Evolutionary conservation across 2,797 vertebrate species (phyloP).

Genomic region (Eulemur albifrons): DNA sequence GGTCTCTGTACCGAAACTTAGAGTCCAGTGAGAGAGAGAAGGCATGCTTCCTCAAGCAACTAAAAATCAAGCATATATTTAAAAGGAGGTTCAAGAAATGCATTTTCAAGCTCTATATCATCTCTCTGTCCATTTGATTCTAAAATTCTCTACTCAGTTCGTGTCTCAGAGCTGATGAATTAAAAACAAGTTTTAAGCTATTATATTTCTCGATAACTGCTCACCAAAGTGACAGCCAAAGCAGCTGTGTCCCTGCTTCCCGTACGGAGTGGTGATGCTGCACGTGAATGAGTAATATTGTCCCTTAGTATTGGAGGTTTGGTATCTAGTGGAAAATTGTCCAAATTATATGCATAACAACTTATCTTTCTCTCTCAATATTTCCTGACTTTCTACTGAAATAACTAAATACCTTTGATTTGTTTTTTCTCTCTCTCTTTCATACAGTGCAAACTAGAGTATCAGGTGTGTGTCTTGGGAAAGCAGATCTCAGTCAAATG

Average conservation of each 20-base stretch:
- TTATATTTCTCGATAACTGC: neutral
- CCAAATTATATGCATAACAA: neutral
- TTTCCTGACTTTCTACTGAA: neutral
- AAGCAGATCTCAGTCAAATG: conserved; percentile 95
- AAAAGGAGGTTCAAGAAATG: neutral
- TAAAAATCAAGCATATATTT: too few species aligned
- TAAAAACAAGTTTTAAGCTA: neutral
- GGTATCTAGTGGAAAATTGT: neutral
- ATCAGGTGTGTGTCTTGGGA: conserved; percentile 94
- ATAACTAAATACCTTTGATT: conserved; percentile 26
- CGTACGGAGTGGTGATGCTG: neutral
- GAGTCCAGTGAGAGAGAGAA: neutral
- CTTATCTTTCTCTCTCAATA: neutral
- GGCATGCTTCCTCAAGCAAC: neutral
- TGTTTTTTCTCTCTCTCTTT: conserved; percentile 63
- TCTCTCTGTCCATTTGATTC: neutral
- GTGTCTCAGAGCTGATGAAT: neutral
- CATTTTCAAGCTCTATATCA: neutral
- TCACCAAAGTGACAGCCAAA: neutral
- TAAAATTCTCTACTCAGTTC: neutral
- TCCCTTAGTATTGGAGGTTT: neutral
- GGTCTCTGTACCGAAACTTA: neutral
- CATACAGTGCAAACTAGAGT: conserved; percentile 96
- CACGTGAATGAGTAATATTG: neutral
- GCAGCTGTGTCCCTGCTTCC: neutral